phyloP scores from a whole-genome alignment of 2,797 vertebrate genomes.

The Poecilia gillii region DNA sequence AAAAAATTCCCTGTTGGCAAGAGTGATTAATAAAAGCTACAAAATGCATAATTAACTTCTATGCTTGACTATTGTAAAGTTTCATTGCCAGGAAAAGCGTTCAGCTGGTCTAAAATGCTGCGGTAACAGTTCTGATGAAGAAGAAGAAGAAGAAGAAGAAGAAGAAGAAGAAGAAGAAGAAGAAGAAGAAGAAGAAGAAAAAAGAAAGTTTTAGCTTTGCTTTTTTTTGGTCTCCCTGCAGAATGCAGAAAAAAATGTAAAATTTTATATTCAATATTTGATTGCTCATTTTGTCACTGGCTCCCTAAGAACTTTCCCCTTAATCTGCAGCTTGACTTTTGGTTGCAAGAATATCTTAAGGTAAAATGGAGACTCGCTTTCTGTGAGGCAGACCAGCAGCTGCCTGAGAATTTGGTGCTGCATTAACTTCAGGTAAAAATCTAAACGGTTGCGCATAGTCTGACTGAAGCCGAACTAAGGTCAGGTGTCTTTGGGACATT shows the following conservation, averaged over 20 bases:
- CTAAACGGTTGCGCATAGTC: background rate
- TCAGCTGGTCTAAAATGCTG: background rate
- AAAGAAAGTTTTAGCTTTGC: background rate
- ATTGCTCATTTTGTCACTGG: background rate
- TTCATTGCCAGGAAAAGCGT: background rate
- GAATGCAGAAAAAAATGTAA: background rate
- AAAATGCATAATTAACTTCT: background rate
- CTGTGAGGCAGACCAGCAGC: background rate
- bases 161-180: too few species aligned
- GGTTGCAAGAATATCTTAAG: background rate
- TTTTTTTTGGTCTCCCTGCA: background rate
- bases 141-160: background rate
- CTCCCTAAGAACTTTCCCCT: too few species aligned
- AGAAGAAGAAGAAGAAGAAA: background rate
- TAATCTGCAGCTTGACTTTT: background rate
- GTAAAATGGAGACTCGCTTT: background rate
- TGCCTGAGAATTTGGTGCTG: background rate
- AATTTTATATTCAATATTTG: background rate
- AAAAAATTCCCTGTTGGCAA: background rate
- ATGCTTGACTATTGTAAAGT: background rate
- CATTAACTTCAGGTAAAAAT: constrained; percentile 1
- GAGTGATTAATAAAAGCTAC: background rate
- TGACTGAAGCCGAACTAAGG: too few species aligned
- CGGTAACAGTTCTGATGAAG: background rate
- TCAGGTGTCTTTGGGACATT: too few species aligned